Percentiles rank a stretch among this genome's conserved stretches.
Conservation (phyloP, 2,113 vertebrate genomes). For the Protomyctophum bolini region DNA sequence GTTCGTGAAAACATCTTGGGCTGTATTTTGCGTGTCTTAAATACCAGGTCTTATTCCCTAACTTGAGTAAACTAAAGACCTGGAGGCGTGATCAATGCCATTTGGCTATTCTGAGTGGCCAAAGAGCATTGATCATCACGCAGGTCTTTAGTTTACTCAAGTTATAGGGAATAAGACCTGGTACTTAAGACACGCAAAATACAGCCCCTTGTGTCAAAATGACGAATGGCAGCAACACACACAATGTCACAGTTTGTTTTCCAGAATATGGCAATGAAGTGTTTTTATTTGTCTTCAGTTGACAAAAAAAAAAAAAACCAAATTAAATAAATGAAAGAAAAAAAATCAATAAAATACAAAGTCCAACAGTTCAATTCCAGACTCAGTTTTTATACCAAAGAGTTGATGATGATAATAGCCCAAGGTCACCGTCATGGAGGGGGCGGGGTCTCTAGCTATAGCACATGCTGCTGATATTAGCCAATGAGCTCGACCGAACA, state of each 20-base stretch:
- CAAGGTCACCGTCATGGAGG: neutral
- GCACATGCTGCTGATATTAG: constrained; percentile 20
- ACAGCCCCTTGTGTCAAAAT: no score
- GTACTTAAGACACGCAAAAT: no score
- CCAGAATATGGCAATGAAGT: constrained; percentile 66
- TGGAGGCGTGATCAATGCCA: no score
- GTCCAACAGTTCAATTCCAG: constrained; percentile 47
- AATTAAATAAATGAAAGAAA: constrained; percentile 20
- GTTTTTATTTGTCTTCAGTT: constrained; percentile 63
- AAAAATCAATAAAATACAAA: constrained; percentile 39
- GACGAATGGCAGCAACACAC: no score
- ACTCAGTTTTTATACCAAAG: constrained; percentile 39
- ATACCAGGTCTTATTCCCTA: no score
- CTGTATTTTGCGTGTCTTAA: no score
- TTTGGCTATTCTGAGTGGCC: no score
- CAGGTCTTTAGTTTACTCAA: no score
- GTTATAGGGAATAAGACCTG: no score
- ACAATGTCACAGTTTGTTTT: constrained; percentile 22
- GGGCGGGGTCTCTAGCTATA: neutral
- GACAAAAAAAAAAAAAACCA: constrained; percentile 30
- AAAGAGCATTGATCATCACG: no score
- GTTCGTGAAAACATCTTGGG: no score
- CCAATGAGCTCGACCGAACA: constrained; percentile 6
- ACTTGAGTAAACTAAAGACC: no score
- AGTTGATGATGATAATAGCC: constrained; percentile 30